Evolutionary conservation across 2,113 vertebrate genomes (phyloP).

Genomic region (Gymnobelideus leadbeateri): DNA sequence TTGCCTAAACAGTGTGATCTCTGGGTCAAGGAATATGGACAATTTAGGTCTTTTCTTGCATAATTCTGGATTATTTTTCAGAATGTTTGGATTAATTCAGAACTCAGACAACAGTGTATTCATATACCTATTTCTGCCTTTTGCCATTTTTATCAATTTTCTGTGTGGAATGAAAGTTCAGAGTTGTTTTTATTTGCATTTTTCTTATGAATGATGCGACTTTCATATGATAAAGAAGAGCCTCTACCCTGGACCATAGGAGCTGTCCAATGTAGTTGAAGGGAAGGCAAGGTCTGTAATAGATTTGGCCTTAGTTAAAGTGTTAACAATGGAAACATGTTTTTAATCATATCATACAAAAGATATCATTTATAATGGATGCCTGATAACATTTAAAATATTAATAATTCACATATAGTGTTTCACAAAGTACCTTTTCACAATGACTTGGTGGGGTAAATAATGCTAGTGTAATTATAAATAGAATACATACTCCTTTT

Average conservation of each 20-base stretch:
- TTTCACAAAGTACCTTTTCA: neutral
- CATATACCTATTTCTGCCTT: neutral
- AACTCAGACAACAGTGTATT: neutral
- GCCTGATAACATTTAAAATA: neutral
- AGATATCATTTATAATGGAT: neutral
- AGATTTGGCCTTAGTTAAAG: neutral
- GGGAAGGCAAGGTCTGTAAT: neutral
- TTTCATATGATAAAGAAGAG: neutral
- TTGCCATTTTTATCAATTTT: neutral
- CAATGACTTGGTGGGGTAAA: neutral
- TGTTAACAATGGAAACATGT: neutral
- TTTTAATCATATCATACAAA: neutral
- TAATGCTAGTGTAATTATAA: neutral
- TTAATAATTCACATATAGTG: neutral
- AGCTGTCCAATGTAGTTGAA: neutral
- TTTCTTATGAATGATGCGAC: neutral
- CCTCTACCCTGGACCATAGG: neutral
- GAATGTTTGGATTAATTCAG: neutral
- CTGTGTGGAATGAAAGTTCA: neutral
- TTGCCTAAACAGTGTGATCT: neutral
- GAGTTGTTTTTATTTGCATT: neutral
- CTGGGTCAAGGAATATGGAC: neutral
- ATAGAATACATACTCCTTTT: neutral
- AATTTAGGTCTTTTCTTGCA: neutral
- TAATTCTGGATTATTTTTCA: neutral